Evolutionary conservation across 2,888 invertebrate genomes (phyloP).

Genomic region (Drosophila suboccidentalis): DNA sequence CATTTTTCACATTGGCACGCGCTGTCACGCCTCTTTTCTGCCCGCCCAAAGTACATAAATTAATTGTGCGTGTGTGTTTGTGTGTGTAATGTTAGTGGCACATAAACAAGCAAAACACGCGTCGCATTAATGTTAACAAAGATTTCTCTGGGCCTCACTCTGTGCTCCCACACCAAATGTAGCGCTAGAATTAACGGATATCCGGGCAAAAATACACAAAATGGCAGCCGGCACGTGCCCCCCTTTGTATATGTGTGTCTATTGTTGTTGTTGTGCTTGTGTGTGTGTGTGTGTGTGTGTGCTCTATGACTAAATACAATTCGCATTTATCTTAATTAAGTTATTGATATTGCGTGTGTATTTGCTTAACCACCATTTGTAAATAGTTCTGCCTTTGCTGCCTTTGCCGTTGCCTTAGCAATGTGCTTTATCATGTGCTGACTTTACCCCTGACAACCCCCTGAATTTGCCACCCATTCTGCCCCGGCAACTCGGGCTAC

Average conservation of each 20-base stretch:
- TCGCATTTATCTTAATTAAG: constrained; percentile 82
- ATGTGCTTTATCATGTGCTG: constrained; percentile 40
- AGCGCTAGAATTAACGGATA: constrained; percentile 61
- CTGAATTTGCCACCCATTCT: not conserved
- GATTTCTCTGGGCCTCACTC: constrained; percentile 42
- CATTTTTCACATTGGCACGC: constrained; percentile 72
- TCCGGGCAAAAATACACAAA: constrained; percentile 53
- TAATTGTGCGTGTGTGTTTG: constrained; percentile 42
- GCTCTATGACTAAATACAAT: constrained; percentile 64
- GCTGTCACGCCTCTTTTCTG: constrained; percentile 35
- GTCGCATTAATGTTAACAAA: constrained; percentile 69
- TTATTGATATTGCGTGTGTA: constrained; percentile 78
- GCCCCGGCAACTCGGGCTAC: constrained; percentile 21
- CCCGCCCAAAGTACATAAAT: constrained; percentile 57
- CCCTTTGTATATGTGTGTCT: not conserved
- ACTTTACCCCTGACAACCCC: not conserved
- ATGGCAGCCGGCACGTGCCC: constrained; percentile 23
- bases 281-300: constrained; percentile 36
- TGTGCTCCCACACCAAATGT: constrained; percentile 32
- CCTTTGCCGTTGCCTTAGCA: constrained; percentile 30
- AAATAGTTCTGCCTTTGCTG: constrained; percentile 4
- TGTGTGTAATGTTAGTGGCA: constrained; percentile 32
- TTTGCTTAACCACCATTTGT: constrained; percentile 43
- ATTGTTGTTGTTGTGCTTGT: not conserved
- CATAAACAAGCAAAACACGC: constrained; percentile 74